Evolutionary conservation across 2,113 vertebrate species (phyloP), one percentile per base, ranked within the genome.

Genomic region (Numida meleagris): DNA sequence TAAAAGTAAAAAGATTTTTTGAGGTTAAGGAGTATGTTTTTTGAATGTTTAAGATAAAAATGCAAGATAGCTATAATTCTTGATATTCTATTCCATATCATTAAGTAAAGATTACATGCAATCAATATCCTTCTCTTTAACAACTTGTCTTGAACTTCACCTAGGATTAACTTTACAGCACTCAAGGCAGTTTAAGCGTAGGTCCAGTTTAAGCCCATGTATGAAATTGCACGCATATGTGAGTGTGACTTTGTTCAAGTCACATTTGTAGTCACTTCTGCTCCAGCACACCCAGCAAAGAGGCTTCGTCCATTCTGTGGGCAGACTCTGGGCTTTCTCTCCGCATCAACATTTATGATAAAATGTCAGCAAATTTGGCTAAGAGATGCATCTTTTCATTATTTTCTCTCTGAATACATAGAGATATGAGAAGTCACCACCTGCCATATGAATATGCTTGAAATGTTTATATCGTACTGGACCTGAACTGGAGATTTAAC

Each of bases 381-480:
- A 88, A 65, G 46, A 79, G 14, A 19, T 15, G 59, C 36, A 53
- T 61, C 17, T 67, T 34, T 70, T 79, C 66, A 25, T 29, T 58
- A 72, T 80, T 20, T 29, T 90, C 78, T 14, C 21, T 45, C 48
- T 58, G 31, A 94, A 67, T 62, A 51, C 62, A 80, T 10, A 86
- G 31, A 91, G 25, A 36, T 95, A 80, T 29, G 34, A 86, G 50
- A 94, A 85, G 38, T 45, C 19, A 82, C n/a, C 33, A 55, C 40
- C 73, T 94, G 71, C 91, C 33, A 79, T 75, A 89, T 51, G 92
- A 92, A 91, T 50, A 46, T 45, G 18, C 21, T 17, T 40, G 43
- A 63, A 29, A 82, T 33, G 34, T 57, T 88, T 95, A 40, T 53
- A 34, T 80, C 43, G 65, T 86, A 9, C 36, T 90, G 80, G 18